Evolutionary conservation across 1,140 invertebrate species (phyloP), one percentile per base, ranked within the genome.

Genomic region (Colletes latitarsis): DNA sequence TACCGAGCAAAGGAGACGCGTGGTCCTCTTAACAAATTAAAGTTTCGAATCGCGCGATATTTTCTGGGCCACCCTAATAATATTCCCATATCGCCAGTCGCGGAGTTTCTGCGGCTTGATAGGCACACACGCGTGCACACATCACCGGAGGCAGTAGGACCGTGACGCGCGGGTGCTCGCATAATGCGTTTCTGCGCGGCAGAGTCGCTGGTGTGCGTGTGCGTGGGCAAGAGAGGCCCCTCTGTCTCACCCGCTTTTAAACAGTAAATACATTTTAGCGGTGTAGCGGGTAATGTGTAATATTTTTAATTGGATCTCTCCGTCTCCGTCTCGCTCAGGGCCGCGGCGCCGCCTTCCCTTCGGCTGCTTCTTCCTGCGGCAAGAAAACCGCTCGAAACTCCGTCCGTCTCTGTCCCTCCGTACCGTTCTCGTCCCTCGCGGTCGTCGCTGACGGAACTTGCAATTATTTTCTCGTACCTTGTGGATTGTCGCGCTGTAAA

Each of bases 301-400:
- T 93, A 93, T 93, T 93, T 93, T 93, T 93, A 93, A 93, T 93
- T 93, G 91, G 91, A 93, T 92, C 88, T 88, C 86, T 79, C 88
- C 73, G 84, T 90, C 89, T 89, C 53, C 66, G 79, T 79, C 60
- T 62, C 58, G 49, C 81, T 10, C 55, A 21, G 60, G n/a, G 14
- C 19, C 66, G 21, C 63, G 30, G n/a, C 57, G 64, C 64, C 85
- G 74, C 17, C 62, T 52, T n/a, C 67, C 74, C 74, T 77, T 46
- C 53, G 58, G 76, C 60, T n/a, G 66, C 60, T 68, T 72, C 68
- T 81, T 71, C 83, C 41, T 64, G 74, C 53, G 46, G 64, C 53
- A 84, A 80, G 58, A 72, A 85, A 85, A 88, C 67, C 58, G 73
- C 79, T 86, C 78, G 71, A 81, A 84, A 72, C 72, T 52, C 49